Evolutionary conservation across 2,113 vertebrate species (phyloP), one percentile per base, ranked within the genome.

Genomic region (Indicator indicator): DNA sequence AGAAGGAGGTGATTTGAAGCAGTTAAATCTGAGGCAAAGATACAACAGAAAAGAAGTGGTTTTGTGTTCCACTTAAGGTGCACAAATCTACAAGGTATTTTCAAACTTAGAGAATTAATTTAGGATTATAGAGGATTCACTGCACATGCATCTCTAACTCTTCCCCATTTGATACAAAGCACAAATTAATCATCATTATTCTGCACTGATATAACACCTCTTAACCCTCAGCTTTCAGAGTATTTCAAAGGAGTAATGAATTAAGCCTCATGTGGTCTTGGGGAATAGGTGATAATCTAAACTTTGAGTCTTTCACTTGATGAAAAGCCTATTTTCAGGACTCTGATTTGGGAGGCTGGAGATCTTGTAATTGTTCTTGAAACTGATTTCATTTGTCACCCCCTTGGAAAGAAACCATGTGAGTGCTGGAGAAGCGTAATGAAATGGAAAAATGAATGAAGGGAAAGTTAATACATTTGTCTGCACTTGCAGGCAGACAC

Each of bases 151-250:
- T 56, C 75, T 71, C 50, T 52, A 24, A 16, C 12, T 74, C 44
- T 40, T 80, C 21, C 58, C 84, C 62, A 58, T 75, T 86, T 91
- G 88, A 78, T 89, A 72, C 0, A 1, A 69, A 91, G 81, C 27
- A 75, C 40, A 83, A 65, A 95, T 96, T 72, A 69, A 95, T 96
- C 90, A 86, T 80, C 75, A 83, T 96, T 94, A 96, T 72, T 86
- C 72, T 69, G 64, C 48, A 81, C 54, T 94, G 71, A 93, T 50
- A 83, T 40, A 95, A 95, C 89, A 95, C 94, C 87, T 93, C 72
- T 87, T 87, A 94, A 95, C 89, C 94, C 58, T 93, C 40, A 27
- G 85, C 65, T 94, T 89, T 93, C 88, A 90, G 58, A 74, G 56
- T 88, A 78, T 95, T 95, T 91, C 83, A 91, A 56, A 95, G 70